phyloP scores from a whole-genome alignment of 2,797 vertebrate genomes.

The Gallirallus australis region DNA sequence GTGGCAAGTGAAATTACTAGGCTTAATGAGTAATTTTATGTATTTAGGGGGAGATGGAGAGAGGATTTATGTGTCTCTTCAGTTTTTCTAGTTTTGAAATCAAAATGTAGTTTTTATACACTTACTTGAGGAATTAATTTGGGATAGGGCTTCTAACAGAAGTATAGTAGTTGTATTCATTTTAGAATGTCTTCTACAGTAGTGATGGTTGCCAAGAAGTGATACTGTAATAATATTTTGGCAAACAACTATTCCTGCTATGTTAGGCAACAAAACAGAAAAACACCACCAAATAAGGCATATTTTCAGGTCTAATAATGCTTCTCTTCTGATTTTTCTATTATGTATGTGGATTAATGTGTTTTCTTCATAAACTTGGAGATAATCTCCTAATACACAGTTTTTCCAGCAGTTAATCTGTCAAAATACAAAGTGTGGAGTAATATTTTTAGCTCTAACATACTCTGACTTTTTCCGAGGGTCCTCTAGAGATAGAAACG shows the following conservation, averaged over 20 bases:
- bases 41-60: fast-evolving
- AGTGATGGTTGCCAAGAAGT: not conserved
- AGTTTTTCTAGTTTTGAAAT: not conserved
- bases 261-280: not conserved
- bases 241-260: not conserved
- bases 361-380: not conserved
- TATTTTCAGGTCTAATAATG: not conserved
- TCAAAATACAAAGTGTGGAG: not conserved
- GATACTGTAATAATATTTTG: not conserved
- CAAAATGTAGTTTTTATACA: not conserved
- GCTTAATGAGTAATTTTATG: not conserved
- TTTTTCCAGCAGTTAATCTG: not conserved
- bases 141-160: not conserved
- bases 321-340: not conserved
- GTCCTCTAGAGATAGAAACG: not conserved
- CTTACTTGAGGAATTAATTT: not conserved
- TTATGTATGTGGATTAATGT: not conserved
- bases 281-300: not conserved
- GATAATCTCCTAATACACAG: not conserved
- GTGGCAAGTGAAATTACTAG: not conserved
- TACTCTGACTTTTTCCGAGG: not conserved
- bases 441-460: not conserved
- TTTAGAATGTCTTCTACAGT: not conserved
- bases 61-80: not conserved
- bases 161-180: not conserved